Evolutionary conservation across 2,888 invertebrate species (phyloP), one percentile per base, ranked within the genome.

Genomic region (Ophion ellenae): DNA sequence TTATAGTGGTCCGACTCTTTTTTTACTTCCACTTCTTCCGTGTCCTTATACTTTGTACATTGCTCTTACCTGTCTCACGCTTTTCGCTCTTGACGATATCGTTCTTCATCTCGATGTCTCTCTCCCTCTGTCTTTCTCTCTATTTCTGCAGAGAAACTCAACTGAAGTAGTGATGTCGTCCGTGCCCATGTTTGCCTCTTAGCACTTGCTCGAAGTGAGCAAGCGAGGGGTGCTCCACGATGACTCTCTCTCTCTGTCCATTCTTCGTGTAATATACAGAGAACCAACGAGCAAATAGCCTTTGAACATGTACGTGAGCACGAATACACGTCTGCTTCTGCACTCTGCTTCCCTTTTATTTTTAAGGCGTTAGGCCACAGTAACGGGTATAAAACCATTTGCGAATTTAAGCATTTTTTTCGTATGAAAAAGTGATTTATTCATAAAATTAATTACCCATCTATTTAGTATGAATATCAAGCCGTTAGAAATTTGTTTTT

Each of bases 151-250:
- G 66, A 45, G 59, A 53, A 85, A 80, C 80, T 83, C 24, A 28
- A 66, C 28, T 61, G 53, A 14, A 71, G 80, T 67, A 28, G 71
- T 40, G 57, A 57, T n/a, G 73, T 59, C 57, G 76, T 74, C 36
- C 59, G 47, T 63, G 71, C 53, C 40, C 66, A 63, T 80, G 80
- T 83, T 80, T 40, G 53, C 61, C 80, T 79, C 83, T 85, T 85
- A 83, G 73, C 75, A 80, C 85, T 82, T 20, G 71, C 24, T 64
- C 71, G 73, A 80, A 85, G 85, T 76, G 79, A 83, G 63, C 82
- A 76, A 85, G 53, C 82, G 24, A 28, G 75, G 59, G 71, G 20
- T 20, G 53, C 45, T 57, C 32, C n/a, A 45, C 70, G 28, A 53
- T 53, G 14, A n/a, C 66, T 70, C 28, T 53, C 70, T 53, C 53